Evolutionary conservation across 2,888 invertebrate species (phyloP).

Genomic region (Myopa testacea): DNA sequence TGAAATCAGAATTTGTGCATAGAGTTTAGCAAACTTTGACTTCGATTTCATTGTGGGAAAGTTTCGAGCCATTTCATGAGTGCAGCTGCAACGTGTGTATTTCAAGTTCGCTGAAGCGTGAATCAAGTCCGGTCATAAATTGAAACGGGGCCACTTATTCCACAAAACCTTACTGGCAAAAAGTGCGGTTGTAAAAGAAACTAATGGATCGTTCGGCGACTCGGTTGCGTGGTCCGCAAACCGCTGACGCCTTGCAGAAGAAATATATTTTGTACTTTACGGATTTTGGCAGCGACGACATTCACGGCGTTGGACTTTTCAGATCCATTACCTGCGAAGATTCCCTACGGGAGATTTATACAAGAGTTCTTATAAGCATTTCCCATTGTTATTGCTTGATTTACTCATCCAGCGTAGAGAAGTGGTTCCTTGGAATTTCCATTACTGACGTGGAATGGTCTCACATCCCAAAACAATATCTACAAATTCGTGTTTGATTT

Average conservation of each 20-base stretch:
- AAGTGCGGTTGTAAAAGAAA: slow-evolving; percentile 21
- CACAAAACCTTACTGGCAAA: slow-evolving; percentile 36
- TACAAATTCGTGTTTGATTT: too few relatives aligned
- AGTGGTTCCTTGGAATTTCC: too few relatives aligned
- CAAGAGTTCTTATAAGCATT: too few relatives aligned
- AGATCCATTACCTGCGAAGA: neutral
- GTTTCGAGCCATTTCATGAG: slow-evolving; percentile 35
- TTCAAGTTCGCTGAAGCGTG: slow-evolving; percentile 33
- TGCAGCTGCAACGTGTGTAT: slow-evolving; percentile 18
- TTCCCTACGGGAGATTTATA: too few relatives aligned
- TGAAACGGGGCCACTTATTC: slow-evolving; percentile 33
- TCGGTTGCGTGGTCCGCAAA: neutral
- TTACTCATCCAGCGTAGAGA: too few relatives aligned
- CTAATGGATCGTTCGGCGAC: slow-evolving; percentile 14
- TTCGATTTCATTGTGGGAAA: slow-evolving; percentile 37
- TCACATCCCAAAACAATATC: too few relatives aligned
- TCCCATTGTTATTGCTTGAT: too few relatives aligned
- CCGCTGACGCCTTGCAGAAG: neutral
- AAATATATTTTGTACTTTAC: neutral
- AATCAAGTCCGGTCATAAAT: slow-evolving; percentile 40
- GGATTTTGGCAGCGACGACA: neutral
- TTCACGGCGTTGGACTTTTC: neutral
- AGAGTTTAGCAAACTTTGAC: slow-evolving; percentile 33
- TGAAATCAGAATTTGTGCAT: slow-evolving; percentile 24
- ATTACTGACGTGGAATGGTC: too few relatives aligned